Base-by-base conservation (phyloP, 2,888 invertebrate species). In the Plemyria rubiginata region DNA sequence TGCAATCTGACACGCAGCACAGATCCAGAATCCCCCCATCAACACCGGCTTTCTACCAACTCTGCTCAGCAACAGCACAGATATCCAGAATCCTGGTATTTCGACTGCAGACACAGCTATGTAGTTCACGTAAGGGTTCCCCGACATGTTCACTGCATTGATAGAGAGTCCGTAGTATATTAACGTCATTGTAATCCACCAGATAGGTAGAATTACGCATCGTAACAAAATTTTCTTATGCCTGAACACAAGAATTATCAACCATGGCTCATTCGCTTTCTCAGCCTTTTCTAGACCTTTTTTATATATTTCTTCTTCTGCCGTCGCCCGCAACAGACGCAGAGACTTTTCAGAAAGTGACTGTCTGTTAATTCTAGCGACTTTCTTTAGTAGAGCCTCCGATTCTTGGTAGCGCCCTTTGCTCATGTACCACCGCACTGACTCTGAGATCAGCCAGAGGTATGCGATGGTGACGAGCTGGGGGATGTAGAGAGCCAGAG, bases 341-440 rank as follows among this genome's bases (percentile, higher is more conserved):
- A 90, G 53, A 1, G 89, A 89, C 41, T 85, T 82, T 0, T 86
- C 82, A 0, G 88, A 88, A 0, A 91, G 60, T 15, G 75, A 55
- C 50, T 70, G 86, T 6, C 90, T 92, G 70, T 96, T 96, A 0
- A 94, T 84, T 70, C 85, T 87, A 0, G 96, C 95, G 1, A 95
- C 94, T 68, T 91, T 92, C 49, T 93, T 93, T 11, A 96, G 84
- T 0, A 95, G 93, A 16, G 81, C 83, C 70, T 95, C 94, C 0
- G 96, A 96, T 69, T 95, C 94, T 11, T 94, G 93, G 63, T 94
- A 94, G 60, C 94, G 93, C 0, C 95, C 94, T 75, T 96, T 95
- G 59, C 95, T 95, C 70, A 96, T 86, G 52, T 96, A 93, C 97
- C 97, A 97, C 62, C 97, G 93, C 0, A 96, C 93, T 7, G 96